phyloP scores from a whole-genome alignment of 30 jellyfish, hydroid and myxozoan genomes.

The Clytia hemisphaerica region DNA sequence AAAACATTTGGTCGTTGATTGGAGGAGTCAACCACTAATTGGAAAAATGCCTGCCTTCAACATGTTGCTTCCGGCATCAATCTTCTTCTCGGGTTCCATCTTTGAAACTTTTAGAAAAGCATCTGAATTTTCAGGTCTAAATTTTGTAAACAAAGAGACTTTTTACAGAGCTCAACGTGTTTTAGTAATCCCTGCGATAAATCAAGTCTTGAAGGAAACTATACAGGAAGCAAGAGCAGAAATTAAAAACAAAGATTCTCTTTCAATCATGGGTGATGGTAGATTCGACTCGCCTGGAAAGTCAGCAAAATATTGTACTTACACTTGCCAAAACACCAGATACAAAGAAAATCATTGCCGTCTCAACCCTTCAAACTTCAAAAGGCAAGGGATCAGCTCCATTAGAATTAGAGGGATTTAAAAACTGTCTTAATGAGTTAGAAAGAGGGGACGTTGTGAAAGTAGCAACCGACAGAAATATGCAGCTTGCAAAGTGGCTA shows the following conservation, averaged over 20 bases:
- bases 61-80: not conserved
- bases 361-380: not conserved
- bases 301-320: constrained; percentile 36
- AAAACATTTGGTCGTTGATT: not conserved
- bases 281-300: constrained; percentile 29
- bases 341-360: not conserved
- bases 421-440: not conserved
- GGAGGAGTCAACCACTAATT: constrained; percentile 6
- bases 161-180: not conserved
- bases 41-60: not conserved
- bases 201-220: not conserved
- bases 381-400: not conserved
- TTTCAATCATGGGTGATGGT: constrained; percentile 22
- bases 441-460: not conserved
- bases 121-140: not conserved
- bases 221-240: not conserved
- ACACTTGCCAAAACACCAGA: not conserved
- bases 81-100: not conserved
- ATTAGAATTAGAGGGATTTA: not conserved
- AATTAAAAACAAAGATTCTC: not conserved
- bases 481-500: not conserved
- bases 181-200: not conserved
- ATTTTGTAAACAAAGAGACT: not conserved
- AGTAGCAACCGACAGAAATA: not conserved
- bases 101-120: not conserved